Conservation (phyloP, 2,113 vertebrate species). For the Anarrhichthys ocellatus region DNA sequence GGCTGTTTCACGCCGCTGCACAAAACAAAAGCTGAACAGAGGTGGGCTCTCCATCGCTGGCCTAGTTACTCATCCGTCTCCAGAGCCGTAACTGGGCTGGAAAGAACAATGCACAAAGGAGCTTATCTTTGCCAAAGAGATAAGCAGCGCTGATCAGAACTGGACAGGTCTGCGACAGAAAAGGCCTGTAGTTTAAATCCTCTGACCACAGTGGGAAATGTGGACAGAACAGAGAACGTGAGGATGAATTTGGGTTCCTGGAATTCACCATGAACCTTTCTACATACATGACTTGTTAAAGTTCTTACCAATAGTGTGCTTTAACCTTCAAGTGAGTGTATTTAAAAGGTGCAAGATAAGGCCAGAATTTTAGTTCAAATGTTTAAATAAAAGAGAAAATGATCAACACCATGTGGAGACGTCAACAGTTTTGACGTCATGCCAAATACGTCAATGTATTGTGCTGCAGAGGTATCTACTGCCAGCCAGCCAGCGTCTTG, state of each 20-base stretch:
- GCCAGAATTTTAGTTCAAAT: neutral
- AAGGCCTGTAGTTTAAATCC: slow-evolving; percentile 14
- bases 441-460: too few species aligned
- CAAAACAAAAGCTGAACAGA: slow-evolving; percentile 68
- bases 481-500: too few species aligned
- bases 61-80: slow-evolving; percentile 69
- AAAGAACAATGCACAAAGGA: slow-evolving; percentile 68
- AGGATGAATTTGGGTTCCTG: neutral
- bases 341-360: neutral
- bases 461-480: too few species aligned
- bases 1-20: slow-evolving; percentile 59
- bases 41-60: slow-evolving; percentile 55
- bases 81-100: slow-evolving; percentile 55
- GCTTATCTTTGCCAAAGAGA: slow-evolving; percentile 54
- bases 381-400: too few species aligned
- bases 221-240: neutral
- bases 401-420: too few species aligned
- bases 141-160: slow-evolving; percentile 43
- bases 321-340: neutral
- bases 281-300: neutral
- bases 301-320: neutral
- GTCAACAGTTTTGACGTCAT: too few species aligned
- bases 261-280: neutral
- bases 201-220: neutral
- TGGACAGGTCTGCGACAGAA: slow-evolving; percentile 24